Evolutionary conservation across 2,888 invertebrate species (phyloP).

Genomic region (Brachyptera putata): DNA sequence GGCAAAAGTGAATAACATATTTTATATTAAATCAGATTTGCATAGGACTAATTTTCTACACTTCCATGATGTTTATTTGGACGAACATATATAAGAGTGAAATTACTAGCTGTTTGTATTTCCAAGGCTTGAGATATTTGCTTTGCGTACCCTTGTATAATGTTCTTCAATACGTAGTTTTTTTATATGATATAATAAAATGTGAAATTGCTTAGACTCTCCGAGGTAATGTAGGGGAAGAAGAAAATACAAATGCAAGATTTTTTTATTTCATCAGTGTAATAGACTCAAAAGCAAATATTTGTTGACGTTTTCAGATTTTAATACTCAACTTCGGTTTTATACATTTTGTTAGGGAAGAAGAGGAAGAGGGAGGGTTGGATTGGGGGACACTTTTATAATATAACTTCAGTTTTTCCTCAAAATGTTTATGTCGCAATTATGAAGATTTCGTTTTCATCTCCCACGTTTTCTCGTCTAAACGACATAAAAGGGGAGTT

Average conservation of each 20-base stretch:
- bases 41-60: too few species aligned
- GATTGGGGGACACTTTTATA: conserved; percentile 39
- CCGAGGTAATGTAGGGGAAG: too few species aligned
- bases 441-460: conserved; percentile 46
- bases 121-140: too few species aligned
- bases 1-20: too few species aligned
- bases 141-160: too few species aligned
- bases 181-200: too few species aligned
- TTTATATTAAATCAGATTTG: too few species aligned
- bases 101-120: too few species aligned
- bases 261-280: background rate
- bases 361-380: conserved; percentile 45
- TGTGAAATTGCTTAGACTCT: too few species aligned
- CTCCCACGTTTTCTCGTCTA: conserved; percentile 41
- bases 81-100: too few species aligned
- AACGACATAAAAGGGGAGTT: conserved; percentile 37
- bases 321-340: conserved; percentile 53
- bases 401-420: conserved; percentile 32
- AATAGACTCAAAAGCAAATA: background rate
- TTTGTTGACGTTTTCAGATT: background rate
- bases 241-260: background rate
- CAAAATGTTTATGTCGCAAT: conserved; percentile 44
- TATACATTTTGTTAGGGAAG: conserved; percentile 39
- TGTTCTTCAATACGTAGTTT: too few species aligned
- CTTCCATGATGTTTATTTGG: too few species aligned